Conservation (phyloP, 2,888 invertebrate species). For the Pandemis corylana region DNA sequence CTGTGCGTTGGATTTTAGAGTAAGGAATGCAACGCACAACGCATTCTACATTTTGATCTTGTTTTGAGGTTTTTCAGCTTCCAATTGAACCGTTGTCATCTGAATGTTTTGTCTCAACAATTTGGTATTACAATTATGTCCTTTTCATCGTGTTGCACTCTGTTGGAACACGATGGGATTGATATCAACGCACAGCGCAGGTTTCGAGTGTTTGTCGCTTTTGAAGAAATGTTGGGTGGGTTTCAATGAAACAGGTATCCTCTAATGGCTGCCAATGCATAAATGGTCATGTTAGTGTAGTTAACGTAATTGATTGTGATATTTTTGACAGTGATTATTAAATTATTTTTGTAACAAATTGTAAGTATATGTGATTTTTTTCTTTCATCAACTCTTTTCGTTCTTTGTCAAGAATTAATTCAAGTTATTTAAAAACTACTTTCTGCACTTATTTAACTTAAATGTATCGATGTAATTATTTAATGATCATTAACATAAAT, state of each 20-base stretch:
- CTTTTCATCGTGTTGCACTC: not conserved
- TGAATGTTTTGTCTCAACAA: not conserved
- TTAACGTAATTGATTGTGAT: too few species aligned
- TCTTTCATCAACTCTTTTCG: too few species aligned
- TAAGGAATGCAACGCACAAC: slow-evolving; percentile 28
- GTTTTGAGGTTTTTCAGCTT: not conserved
- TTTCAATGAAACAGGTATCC: not conserved
- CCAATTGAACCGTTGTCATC: slow-evolving; percentile 18
- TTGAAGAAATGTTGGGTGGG: not conserved
- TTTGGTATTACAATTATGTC: not conserved
- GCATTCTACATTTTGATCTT: slow-evolving; percentile 1
- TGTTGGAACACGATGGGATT: not conserved
- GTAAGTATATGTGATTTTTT: too few species aligned
- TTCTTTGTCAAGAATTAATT: too few species aligned
- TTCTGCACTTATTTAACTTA: too few species aligned
- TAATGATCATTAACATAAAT: too few species aligned
- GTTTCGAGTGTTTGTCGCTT: not conserved
- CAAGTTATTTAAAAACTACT: too few species aligned
- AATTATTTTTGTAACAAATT: too few species aligned
- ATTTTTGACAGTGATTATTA: too few species aligned
- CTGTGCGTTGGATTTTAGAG: slow-evolving; percentile 28
- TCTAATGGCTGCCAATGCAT: not conserved
- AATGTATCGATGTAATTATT: too few species aligned
- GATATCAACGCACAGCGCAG: slow-evolving; percentile 2
- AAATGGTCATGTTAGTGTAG: too few species aligned